These are phyloP conservation scores for Acestrorhynchus altus DNA, from an alignment of 2,797 vertebrate genomes.

Conservation along the genomic window DNA sequence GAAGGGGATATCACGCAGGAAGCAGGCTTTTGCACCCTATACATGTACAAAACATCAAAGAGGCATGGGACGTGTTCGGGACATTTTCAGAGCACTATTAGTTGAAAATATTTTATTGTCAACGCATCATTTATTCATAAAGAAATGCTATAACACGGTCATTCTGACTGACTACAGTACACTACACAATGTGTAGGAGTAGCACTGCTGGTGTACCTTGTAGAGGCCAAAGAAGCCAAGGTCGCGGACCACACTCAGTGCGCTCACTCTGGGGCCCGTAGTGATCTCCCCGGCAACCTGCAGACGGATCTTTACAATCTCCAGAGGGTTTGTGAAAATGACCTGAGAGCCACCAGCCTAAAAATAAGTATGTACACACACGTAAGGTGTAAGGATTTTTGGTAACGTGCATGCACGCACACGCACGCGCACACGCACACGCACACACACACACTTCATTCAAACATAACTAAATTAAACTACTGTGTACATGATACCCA, in stretches of 20 bases:
- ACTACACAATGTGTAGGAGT: too few relatives aligned
- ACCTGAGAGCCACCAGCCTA: constrained; percentile 98
- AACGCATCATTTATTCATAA: too few relatives aligned
- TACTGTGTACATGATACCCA: neutral
- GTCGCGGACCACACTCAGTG: constrained; percentile 91
- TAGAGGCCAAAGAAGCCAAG: constrained; percentile 96
- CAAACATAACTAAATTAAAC: neutral
- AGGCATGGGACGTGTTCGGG: neutral
- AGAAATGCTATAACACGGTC: too few relatives aligned
- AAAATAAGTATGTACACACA: constrained; percentile 10
- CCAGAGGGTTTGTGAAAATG: constrained; percentile 97
- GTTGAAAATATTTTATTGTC: too few relatives aligned
- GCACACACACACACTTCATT: neutral
- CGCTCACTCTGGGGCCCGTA: constrained; percentile 94
- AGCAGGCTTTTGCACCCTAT: constrained; percentile 98
- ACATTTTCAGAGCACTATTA: too few relatives aligned
- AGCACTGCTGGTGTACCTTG: constrained; percentile 79
- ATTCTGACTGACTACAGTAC: too few relatives aligned
- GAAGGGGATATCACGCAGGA: constrained; percentile 99
- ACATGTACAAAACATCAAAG: constrained; percentile 39
- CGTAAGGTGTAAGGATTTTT: too few relatives aligned
- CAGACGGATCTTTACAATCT: constrained; percentile 98
- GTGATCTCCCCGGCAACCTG: constrained; percentile 99
- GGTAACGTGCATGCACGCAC: neutral
- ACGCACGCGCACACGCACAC: neutral